Evolutionary conservation across 2,888 invertebrate genomes (phyloP).

Genomic region (Pyrochroa serraticornis): DNA sequence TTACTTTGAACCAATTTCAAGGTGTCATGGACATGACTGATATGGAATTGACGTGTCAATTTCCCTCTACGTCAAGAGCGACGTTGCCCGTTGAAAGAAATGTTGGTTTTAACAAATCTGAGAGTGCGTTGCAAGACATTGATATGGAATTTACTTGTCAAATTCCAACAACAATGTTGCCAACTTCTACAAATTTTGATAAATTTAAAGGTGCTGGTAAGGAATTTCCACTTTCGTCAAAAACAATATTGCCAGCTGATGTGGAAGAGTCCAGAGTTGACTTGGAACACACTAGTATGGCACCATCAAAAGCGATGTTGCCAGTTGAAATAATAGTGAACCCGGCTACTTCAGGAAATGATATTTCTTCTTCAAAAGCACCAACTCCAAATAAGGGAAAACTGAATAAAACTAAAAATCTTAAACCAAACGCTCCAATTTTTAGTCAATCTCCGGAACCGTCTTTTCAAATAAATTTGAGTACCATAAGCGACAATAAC

Average conservation of each 20-base stretch:
- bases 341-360: too few relatives aligned
- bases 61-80: not conserved
- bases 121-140: not conserved
- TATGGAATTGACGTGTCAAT: constrained; percentile 20
- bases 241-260: not conserved
- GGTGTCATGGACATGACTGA: not conserved
- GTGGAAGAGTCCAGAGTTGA: not conserved
- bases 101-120: not conserved
- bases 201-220: not conserved
- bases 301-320: not conserved
- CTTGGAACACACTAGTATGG: not conserved
- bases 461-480: constrained; percentile 2
- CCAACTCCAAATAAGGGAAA: too few relatives aligned
- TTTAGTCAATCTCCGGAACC: not conserved
- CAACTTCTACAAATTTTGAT: not conserved
- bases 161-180: not conserved
- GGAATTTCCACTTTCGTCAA: constrained; percentile 2
- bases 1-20: not conserved
- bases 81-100: too few relatives aligned
- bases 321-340: too few relatives aligned
- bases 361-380: too few relatives aligned
- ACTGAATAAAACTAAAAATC: too few relatives aligned
- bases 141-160: constrained; percentile 15
- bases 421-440: not conserved
- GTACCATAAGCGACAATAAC: too few relatives aligned